A percentile compares a stretch with the other conserved stretches of the same genome.
Evolutionary conservation across 2,888 invertebrate genomes (phyloP).

Genomic region (Epirrhoe alternata): DNA sequence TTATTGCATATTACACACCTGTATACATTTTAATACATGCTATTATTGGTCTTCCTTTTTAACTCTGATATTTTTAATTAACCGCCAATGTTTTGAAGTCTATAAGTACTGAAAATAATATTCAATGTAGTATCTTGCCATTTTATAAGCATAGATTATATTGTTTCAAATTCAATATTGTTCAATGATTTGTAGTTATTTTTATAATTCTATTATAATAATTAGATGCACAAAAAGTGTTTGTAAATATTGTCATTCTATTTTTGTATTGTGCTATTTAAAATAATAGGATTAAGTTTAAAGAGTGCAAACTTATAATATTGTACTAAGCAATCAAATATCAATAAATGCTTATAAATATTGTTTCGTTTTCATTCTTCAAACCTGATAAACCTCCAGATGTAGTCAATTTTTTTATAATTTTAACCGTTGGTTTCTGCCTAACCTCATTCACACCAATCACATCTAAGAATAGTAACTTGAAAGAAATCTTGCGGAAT

Average conservation of each 20-base stretch:
- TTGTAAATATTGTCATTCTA: slow-evolving; percentile 56
- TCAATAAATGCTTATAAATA: slow-evolving; percentile 63
- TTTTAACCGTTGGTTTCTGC: no score
- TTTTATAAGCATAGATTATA: slow-evolving; percentile 22
- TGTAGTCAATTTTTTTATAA: no score
- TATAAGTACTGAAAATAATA: neutral
- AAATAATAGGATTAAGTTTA: slow-evolving; percentile 39
- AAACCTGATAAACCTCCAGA: no score
- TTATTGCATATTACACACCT: neutral
- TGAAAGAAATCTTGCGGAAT: no score
- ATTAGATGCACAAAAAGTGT: slow-evolving; percentile 56
- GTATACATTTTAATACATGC: neutral
- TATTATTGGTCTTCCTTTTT: neutral
- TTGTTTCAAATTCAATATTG: slow-evolving; percentile 13
- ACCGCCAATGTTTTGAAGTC: neutral
- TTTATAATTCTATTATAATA: slow-evolving; percentile 42
- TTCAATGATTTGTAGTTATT: slow-evolving; percentile 24
- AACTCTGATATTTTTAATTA: neutral
- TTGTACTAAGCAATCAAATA: slow-evolving; percentile 33
- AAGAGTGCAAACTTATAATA: slow-evolving; percentile 53
- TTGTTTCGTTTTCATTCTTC: neutral
- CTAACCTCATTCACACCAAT: no score
- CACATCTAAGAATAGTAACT: no score
- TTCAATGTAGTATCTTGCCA: slow-evolving; percentile 27
- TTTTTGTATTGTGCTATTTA: slow-evolving; percentile 59